Evolutionary conservation across 2,888 invertebrate genomes (phyloP).

Genomic region (Tinea semifulvella): DNA sequence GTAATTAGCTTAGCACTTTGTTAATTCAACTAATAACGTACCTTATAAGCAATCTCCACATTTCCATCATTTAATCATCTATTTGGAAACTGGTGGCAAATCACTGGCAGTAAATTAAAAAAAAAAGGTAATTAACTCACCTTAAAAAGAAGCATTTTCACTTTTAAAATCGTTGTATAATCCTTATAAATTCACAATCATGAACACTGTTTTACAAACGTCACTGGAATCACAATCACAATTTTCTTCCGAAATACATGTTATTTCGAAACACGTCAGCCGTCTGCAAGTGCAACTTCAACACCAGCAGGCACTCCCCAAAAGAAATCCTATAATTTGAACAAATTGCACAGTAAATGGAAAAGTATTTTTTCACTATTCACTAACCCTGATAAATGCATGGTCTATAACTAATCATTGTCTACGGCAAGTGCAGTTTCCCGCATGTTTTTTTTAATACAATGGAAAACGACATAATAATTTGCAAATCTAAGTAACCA

Average conservation of each 20-base stretch:
- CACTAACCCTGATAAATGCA: conserved; percentile 45
- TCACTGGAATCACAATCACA: background rate
- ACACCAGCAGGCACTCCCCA: conserved; percentile 38
- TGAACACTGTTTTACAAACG: background rate
- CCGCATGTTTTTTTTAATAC: too few species aligned
- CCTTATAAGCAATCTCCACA: too few species aligned
- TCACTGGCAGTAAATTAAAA: too few species aligned
- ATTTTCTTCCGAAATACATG: background rate
- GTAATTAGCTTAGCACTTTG: too few species aligned
- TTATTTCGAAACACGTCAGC: too few species aligned
- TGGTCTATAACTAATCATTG: conserved; percentile 15
- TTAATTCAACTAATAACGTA: too few species aligned
- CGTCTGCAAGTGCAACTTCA: background rate
- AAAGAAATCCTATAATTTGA: conserved; percentile 59
- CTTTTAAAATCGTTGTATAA: background rate
- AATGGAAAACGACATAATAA: conserved; percentile 25
- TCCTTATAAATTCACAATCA: conserved; percentile 1
- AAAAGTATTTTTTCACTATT: conserved; percentile 38
- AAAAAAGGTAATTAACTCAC: conserved; percentile 12
- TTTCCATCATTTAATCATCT: too few species aligned
- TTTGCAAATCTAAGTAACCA: too few species aligned
- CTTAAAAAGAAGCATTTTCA: conserved; percentile 13
- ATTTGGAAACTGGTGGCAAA: too few species aligned
- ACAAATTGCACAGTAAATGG: conserved; percentile 45
- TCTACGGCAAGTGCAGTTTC: conserved; percentile 14